Evolutionary conservation across 1,140 invertebrate species (phyloP).

Genomic region (Phymorhynchus buccinoides): DNA sequence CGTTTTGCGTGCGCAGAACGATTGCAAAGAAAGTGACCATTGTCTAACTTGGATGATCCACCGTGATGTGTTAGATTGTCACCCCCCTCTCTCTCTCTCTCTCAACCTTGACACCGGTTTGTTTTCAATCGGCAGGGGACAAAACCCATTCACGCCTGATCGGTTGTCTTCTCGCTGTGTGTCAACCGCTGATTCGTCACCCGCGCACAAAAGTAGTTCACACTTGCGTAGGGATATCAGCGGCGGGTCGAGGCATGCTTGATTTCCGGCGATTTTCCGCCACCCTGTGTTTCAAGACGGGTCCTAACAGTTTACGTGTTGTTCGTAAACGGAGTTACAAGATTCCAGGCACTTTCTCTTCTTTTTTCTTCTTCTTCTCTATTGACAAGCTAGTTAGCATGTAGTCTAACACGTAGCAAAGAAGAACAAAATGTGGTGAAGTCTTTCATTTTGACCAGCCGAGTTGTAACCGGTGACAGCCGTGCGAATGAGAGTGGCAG

Average conservation of each 20-base stretch:
- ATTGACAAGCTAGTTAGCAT: too few relatives aligned
- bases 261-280: conserved; percentile 6
- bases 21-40: too few relatives aligned
- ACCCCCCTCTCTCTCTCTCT: too few relatives aligned
- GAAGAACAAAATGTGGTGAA: too few relatives aligned
- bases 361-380: background rate
- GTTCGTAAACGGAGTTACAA: background rate
- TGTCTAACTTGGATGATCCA: too few relatives aligned
- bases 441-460: too few relatives aligned
- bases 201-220: background rate
- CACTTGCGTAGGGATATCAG: background rate
- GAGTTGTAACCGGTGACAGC: too few relatives aligned
- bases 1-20: too few relatives aligned
- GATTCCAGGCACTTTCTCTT: background rate
- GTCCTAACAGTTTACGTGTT: background rate
- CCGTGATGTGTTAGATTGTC: too few relatives aligned
- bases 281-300: background rate
- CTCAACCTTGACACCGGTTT: too few relatives aligned
- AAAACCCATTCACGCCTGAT: background rate
- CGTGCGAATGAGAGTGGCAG: background rate
- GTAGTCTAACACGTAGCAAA: too few relatives aligned
- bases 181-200: background rate
- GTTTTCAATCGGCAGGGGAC: too few relatives aligned
- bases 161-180: background rate
- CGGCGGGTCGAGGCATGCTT: background rate